phyloP scores from a whole-genome alignment of 2,797 vertebrate species.

The Eremophila alpestris region DNA sequence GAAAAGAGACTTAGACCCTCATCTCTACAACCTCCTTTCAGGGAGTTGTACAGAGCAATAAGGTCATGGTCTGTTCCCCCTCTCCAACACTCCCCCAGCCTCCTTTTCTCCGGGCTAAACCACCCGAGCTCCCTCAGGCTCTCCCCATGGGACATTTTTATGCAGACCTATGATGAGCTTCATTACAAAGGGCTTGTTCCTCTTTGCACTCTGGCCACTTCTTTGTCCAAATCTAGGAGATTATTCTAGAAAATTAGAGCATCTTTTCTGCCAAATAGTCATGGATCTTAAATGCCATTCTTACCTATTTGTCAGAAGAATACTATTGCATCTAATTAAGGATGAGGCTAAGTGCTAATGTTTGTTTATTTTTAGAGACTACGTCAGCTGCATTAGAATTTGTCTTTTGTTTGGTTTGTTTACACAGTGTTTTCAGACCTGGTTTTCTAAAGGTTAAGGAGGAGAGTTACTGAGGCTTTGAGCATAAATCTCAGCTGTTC shows the following conservation, averaged over 20 bases:
- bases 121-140: background rate
- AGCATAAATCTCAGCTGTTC: background rate
- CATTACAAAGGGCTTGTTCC: background rate
- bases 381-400: background rate
- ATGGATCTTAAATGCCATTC: background rate
- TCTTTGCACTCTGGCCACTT: background rate
- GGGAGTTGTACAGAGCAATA: background rate
- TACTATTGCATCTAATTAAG: background rate
- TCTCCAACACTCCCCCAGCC: background rate
- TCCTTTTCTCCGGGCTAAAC: background rate
- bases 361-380: background rate
- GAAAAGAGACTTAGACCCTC: background rate
- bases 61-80: background rate
- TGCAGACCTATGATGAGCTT: background rate
- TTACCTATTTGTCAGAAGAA: background rate
- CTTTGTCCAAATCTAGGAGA: background rate
- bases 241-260: background rate
- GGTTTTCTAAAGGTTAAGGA: background rate
- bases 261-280: background rate
- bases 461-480: background rate
- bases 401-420: constrained; percentile 6
- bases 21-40: background rate
- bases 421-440: background rate
- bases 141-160: background rate
- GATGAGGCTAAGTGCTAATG: background rate